Evolutionary conservation across 2,113 vertebrate genomes (phyloP).

Genomic region (Leucopsar rothschildi): DNA sequence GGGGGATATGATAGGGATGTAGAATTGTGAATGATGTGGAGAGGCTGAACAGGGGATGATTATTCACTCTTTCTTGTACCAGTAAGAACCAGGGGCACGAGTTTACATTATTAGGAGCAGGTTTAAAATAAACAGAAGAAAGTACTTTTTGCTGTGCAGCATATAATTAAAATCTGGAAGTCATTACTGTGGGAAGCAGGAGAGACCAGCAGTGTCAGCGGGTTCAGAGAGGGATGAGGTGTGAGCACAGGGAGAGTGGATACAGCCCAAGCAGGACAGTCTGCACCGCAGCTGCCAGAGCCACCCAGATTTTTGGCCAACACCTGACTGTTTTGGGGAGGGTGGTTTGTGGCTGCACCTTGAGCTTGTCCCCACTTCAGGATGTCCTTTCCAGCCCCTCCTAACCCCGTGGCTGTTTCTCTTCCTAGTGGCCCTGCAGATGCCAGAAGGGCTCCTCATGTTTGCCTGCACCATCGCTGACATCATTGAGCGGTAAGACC

Average conservation of each 20-base stretch:
- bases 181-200: neutral
- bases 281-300: neutral
- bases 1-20: neutral
- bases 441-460: constrained; percentile 97
- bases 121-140: constrained; percentile 59
- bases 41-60: constrained; percentile 16
- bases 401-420: neutral
- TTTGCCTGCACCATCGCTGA: constrained; percentile 94
- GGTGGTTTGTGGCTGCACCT: neutral
- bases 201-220: neutral
- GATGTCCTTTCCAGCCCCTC: neutral
- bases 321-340: neutral
- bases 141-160: constrained; percentile 23
- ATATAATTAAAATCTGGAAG: constrained; percentile 53
- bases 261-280: rapidly evolving
- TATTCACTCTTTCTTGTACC: constrained; percentile 2
- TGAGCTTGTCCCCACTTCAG: rapidly evolving
- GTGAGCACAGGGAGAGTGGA: neutral
- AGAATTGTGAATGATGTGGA: constrained; percentile 8
- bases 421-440: constrained; percentile 91
- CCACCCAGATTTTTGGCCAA: rapidly evolving
- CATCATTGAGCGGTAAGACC: constrained; percentile 89
- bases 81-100: neutral
- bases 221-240: constrained; percentile 3
- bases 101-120: constrained; percentile 22